Conservation (phyloP, 2,888 invertebrate genomes). For the Melolontha melolontha region DNA sequence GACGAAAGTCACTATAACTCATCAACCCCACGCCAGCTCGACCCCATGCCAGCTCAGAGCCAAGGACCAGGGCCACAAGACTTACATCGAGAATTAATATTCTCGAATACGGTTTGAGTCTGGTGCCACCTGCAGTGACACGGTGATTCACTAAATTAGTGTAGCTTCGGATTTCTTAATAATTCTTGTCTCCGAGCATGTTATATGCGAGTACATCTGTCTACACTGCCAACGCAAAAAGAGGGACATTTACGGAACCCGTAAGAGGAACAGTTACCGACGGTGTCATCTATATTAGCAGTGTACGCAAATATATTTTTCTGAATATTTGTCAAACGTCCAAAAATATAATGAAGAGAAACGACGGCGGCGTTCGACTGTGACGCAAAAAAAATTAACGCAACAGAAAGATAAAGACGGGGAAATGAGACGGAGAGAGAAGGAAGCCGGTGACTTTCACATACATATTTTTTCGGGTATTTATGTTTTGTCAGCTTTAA, state of each 20-base stretch:
- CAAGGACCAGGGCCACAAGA: slow-evolving; percentile 34
- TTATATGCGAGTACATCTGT: slow-evolving; percentile 54
- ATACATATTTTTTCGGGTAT: slow-evolving; percentile 49
- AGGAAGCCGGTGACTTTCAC: slow-evolving; percentile 42
- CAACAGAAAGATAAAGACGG: slow-evolving; percentile 2
- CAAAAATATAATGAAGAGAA: slow-evolving; percentile 34
- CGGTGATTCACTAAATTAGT: slow-evolving; percentile 62
- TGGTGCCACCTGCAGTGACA: slow-evolving; percentile 58
- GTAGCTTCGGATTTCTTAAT: slow-evolving; percentile 60
- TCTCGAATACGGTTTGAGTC: slow-evolving; percentile 42
- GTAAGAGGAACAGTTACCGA: slow-evolving; percentile 1
- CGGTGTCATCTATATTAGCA: slow-evolving; percentile 33
- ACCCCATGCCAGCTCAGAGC: slow-evolving; percentile 62
- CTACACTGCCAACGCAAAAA: slow-evolving; percentile 55
- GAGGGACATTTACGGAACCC: slow-evolving; percentile 8
- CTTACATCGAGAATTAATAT: slow-evolving; percentile 56
- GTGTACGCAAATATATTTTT: slow-evolving; percentile 53
- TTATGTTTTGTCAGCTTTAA: slow-evolving; percentile 53
- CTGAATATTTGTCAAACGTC: slow-evolving; percentile 53
- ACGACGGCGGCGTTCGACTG: slow-evolving; percentile 9
- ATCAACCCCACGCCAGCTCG: slow-evolving; percentile 61
- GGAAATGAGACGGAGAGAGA: background rate
- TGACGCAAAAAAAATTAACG: background rate
- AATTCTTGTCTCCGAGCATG: slow-evolving; percentile 59
- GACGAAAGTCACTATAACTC: slow-evolving; percentile 53